Base-by-base conservation (phyloP, 2,797 vertebrate genomes). In the Pogonophryne albipinna region DNA sequence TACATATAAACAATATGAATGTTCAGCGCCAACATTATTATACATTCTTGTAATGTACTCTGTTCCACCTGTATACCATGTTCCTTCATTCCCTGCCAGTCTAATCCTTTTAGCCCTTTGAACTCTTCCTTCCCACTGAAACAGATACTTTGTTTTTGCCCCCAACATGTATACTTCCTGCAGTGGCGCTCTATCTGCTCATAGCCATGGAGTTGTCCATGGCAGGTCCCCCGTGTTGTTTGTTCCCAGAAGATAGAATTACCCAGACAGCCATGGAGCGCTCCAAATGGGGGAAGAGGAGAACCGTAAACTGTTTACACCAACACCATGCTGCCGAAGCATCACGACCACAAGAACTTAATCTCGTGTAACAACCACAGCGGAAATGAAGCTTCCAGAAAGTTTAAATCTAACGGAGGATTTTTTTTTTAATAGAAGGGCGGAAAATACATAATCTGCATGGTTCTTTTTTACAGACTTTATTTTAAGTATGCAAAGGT, bases 261-360 rank as follows among this genome's bases (percentile, higher is more conserved):
- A 86, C 69, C 38, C 72, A 74, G 85, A 87, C 87, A 88, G 74
- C 73, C 85, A 73, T 74, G 84, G 74, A 80, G 81, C 66, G 16
- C 73, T 74, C 66, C 50, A n/a, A 78, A 76, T 19, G 53, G 44
- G 42, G 66, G 45, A 67, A 67, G 68, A 76, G 78, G 79, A 61
- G 60, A 77, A 76, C 75, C 61, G 50, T 86, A 89, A 88, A 85
- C 82, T 87, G 86, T 93, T 92, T 90, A 87, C 83, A 86, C 79
- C 78, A 80, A 85, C 69, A 62, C 55, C 63, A 52, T 42, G 44
- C 72, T 13, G 20, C 60, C 23, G 2, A 77, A 5, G 64, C 63
- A 80, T 83, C 80, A 50, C 75, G 79, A 62, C 60, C 59, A 90
- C 89, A 93, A 93, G 90, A 92, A 85, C 77, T 87, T 93, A 89